Base-by-base conservation (phyloP, 1,140 invertebrate genomes). In the Tribolium castaneum region DNA sequence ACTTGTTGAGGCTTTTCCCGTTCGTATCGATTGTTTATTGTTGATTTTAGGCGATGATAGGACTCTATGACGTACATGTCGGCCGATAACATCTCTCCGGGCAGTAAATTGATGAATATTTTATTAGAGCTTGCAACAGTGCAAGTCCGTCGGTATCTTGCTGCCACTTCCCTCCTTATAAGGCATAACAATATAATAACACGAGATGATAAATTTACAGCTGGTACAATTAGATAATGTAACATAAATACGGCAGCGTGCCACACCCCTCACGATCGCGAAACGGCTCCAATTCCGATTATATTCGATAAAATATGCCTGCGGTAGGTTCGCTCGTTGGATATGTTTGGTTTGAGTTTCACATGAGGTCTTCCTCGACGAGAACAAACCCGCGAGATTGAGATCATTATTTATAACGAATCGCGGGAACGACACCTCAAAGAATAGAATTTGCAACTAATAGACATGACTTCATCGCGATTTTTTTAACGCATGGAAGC, bases 181-280 rank as follows among this genome's bases (percentile, higher is more conserved):
- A n/a, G 50, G 70, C 6, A 19, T 66, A 72, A 72, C 70, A 72
- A 52, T 72, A 72, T 72, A 72, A 72, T 72, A 72, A 72, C 50
- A 6, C 10, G 7, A 51, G 71, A 73, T 73, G 71, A 73, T 52
- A 73, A 52, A 73, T 73, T 73, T 30, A 34, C 52, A 73, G 16
- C 30, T 34, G 49, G 6, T 73, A 54, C 71, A 73, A 73, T 73
- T 73, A 73, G 52, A 73, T 73, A 73, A 52, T 73, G 34, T 73
- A 34, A 73, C 59, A 22, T 66, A 66, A 66, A 66, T 66, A 66
- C 59, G 12, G 59, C 59, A 34, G 30, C 30, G 25, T 35, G 30
- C 25, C 59, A 66, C 59, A 13, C 59, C 59, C 59, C n/a, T 12
- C 6, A 6, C 54, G 14, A 59, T 7, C 10, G 19, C 54, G 12